Percentiles rank a stretch among this genome's conserved stretches.
phyloP scores from a whole-genome alignment of 1,140 invertebrate genomes.

The Drosophila nasuta region DNA sequence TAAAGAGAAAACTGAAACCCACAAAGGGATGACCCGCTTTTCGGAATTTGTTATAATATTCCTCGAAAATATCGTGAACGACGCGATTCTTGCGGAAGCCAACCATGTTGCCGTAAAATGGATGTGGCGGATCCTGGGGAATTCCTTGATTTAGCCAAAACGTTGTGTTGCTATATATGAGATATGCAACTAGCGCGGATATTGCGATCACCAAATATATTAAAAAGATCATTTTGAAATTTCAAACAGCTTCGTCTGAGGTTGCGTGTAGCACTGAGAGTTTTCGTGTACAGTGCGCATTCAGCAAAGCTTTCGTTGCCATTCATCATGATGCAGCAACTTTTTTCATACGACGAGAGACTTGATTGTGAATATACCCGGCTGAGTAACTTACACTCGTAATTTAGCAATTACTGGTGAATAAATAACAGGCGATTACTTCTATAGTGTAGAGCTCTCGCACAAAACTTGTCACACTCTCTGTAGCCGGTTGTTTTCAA shows the following conservation, averaged over 20 bases:
- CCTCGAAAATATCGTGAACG: slow-evolving; percentile 31
- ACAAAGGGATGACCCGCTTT: slow-evolving; percentile 65
- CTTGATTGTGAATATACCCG: neutral
- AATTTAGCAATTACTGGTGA: too few species aligned
- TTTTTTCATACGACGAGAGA: neutral
- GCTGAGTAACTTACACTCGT: too few species aligned
- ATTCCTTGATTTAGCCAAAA: slow-evolving; percentile 85
- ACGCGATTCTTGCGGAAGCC: slow-evolving; percentile 54
- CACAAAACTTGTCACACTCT: too few species aligned
- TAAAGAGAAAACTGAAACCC: slow-evolving; percentile 60
- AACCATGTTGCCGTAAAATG: slow-evolving; percentile 77
- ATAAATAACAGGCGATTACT: too few species aligned
- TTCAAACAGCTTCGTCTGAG: neutral
- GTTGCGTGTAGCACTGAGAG: neutral
- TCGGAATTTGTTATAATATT: slow-evolving; percentile 63
- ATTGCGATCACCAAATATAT: slow-evolving; percentile 55
- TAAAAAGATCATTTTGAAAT: slow-evolving; percentile 48
- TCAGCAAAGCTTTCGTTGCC: slow-evolving; percentile 14
- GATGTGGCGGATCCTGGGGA: slow-evolving; percentile 77
- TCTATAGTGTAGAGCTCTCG: too few species aligned
- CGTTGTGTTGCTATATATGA: slow-evolving; percentile 56
- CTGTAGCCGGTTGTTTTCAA: too few species aligned
- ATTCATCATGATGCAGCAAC: too few species aligned
- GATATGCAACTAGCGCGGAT: slow-evolving; percentile 43
- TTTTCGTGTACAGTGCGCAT: neutral